Percentiles rank a stretch among this genome's conserved stretches.
phyloP scores from a whole-genome alignment of 1,140 invertebrate genomes.

The Oedothorax gibbosus region DNA sequence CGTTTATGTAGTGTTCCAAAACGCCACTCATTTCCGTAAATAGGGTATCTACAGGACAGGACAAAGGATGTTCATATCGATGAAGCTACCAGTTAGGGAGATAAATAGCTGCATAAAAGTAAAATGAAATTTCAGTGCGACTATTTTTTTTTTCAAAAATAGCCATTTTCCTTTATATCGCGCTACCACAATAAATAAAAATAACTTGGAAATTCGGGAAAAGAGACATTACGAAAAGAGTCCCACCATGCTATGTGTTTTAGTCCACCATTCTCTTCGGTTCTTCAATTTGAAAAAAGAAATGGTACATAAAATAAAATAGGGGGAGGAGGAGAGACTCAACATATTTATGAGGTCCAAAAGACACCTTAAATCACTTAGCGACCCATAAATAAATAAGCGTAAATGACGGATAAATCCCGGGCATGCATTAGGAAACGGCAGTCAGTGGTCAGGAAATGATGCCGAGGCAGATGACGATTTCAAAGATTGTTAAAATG shows the following conservation, averaged over 20 bases:
- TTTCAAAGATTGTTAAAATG: conserved; percentile 35
- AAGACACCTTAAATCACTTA: conserved; percentile 52
- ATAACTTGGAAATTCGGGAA: neutral
- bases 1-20: conserved; percentile 8
- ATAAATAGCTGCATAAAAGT: neutral
- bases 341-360: conserved; percentile 51
- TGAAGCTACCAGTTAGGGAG: neutral
- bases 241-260: neutral
- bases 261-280: conserved; percentile 11
- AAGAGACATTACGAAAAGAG: neutral
- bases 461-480: conserved; percentile 3
- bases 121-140: neutral
- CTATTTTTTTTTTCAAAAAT: neutral
- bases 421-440: conserved; percentile 14
- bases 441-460: conserved; percentile 1
- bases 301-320: conserved; percentile 26
- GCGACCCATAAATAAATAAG: conserved; percentile 56
- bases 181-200: conserved; percentile 28
- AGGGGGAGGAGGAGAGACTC: neutral
- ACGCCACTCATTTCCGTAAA: neutral
- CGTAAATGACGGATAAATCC: conserved; percentile 54
- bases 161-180: conserved; percentile 21
- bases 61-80: too few species aligned
- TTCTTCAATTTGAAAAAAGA: conserved; percentile 14
- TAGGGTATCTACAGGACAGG: neutral